phyloP scores from a whole-genome alignment of 2,797 vertebrate genomes.

The Eremophila alpestris region DNA sequence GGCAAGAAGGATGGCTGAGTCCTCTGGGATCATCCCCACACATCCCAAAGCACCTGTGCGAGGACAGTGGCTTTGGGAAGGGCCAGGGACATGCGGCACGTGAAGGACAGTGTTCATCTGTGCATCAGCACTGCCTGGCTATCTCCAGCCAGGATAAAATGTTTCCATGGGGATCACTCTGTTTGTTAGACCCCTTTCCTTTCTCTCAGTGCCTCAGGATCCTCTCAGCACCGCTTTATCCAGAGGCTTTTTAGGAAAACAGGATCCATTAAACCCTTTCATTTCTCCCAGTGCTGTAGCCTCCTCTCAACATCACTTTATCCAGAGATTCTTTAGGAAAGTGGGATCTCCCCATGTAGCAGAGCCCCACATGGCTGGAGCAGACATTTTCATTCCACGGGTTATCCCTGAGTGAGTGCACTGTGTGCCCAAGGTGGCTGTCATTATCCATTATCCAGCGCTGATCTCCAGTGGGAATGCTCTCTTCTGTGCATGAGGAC shows the following conservation, averaged over 20 bases:
- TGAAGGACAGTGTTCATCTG: background rate
- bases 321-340: background rate
- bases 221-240: rapidly evolving
- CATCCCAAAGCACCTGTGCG: rapidly evolving
- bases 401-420: background rate
- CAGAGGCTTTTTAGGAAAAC: background rate
- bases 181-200: background rate
- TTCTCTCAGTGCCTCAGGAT: background rate
- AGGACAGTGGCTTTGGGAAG: background rate
- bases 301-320: background rate
- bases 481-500: background rate
- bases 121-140: background rate
- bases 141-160: background rate
- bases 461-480: background rate
- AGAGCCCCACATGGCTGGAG: background rate
- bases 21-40: background rate
- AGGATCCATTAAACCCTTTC: background rate
- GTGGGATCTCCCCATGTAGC: rapidly evolving
- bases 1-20: rapidly evolving
- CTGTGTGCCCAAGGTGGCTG: background rate
- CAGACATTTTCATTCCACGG: background rate
- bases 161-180: background rate
- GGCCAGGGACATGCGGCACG: rapidly evolving
- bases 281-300: background rate
- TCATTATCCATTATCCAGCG: background rate